Conservation (phyloP, 2,113 vertebrate genomes). For the Otus sunia region DNA sequence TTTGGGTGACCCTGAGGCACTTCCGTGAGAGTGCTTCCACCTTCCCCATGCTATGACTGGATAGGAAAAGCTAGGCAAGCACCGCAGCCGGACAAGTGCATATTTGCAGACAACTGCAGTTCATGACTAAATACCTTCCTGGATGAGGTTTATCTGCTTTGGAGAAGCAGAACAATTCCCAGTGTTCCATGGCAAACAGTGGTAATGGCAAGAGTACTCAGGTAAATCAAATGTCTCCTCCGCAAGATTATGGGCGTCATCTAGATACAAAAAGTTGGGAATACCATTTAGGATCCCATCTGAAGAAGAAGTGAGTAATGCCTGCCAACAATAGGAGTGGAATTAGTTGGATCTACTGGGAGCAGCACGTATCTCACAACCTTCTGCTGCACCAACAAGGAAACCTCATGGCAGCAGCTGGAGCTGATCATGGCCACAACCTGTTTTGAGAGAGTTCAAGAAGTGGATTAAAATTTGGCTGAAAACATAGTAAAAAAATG, state of each 20-base stretch:
- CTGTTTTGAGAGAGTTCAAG: not conserved
- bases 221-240: not conserved
- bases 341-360: not conserved
- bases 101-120: not conserved
- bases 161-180: not conserved
- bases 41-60: not conserved
- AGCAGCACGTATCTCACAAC: not conserved
- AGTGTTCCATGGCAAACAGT: not conserved
- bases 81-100: accelerated
- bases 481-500: not conserved
- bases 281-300: not conserved
- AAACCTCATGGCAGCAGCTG: not conserved
- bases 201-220: not conserved
- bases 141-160: not conserved
- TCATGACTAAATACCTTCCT: not conserved
- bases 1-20: not conserved
- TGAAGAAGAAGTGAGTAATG: not conserved
- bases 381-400: not conserved
- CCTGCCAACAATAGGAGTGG: not conserved
- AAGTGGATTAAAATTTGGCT: not conserved
- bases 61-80: not conserved
- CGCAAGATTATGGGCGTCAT: not conserved
- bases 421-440: not conserved
- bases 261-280: not conserved
- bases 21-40: not conserved